Conservation (phyloP, 2,113 vertebrate species). For the Lampris incognitus region DNA sequence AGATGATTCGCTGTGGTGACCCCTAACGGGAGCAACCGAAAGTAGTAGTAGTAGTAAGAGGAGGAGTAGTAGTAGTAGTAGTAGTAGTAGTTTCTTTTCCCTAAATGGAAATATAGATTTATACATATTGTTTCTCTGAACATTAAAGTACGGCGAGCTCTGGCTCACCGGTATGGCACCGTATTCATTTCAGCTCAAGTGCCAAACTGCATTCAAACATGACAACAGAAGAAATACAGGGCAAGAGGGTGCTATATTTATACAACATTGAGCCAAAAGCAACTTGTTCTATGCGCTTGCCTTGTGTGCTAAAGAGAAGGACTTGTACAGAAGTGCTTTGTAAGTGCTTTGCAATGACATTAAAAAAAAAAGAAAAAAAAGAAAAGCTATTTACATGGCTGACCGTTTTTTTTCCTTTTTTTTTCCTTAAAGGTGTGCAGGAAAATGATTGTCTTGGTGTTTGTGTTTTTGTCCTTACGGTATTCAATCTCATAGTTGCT, state of each 20-base stretch:
- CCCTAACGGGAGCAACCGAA: too few species aligned
- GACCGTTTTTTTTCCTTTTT: slow-evolving; percentile 9
- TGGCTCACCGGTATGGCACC: slow-evolving; percentile 63
- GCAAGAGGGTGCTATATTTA: slow-evolving; percentile 44
- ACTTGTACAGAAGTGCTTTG: slow-evolving; percentile 57
- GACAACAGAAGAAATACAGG: slow-evolving; percentile 50
- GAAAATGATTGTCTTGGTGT: slow-evolving; percentile 31
- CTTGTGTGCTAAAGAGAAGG: slow-evolving; percentile 59
- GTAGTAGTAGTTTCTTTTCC: not conserved
- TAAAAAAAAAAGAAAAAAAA: slow-evolving; percentile 52
- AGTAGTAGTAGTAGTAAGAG: too few species aligned
- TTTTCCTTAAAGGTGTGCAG: slow-evolving; percentile 14
- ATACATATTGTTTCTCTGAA: slow-evolving; percentile 23
- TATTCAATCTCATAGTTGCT: slow-evolving; percentile 41
- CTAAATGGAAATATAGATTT: not conserved
- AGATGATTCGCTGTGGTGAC: too few species aligned
- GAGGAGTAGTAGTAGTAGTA: too few species aligned
- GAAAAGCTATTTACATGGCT: slow-evolving; percentile 36
- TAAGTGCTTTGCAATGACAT: slow-evolving; percentile 63
- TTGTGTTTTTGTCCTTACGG: slow-evolving; percentile 36
- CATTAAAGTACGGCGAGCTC: slow-evolving; percentile 21
- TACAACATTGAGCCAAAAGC: slow-evolving; percentile 58
- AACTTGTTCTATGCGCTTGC: slow-evolving; percentile 59
- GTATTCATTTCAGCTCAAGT: slow-evolving; percentile 53
- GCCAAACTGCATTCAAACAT: slow-evolving; percentile 49